These are phyloP conservation scores for Decapterus maruadsi DNA, from an alignment of 2,797 vertebrate species.

Conservation along the genomic window DNA sequence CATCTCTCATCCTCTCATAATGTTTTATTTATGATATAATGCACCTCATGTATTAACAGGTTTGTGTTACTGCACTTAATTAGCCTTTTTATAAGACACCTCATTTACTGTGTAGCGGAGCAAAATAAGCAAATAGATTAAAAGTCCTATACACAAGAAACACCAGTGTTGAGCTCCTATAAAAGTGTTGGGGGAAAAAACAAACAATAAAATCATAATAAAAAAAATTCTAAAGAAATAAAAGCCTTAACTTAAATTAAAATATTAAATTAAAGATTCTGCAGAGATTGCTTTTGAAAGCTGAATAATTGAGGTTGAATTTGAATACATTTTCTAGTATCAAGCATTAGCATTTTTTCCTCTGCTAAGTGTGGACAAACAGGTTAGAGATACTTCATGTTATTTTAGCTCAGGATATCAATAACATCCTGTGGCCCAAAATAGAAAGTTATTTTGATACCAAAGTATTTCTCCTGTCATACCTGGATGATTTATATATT, in stretches of 20 bases:
- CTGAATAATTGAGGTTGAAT: no score
- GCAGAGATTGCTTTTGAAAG: background rate
- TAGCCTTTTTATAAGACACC: background rate
- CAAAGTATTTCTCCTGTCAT: background rate
- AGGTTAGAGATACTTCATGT: background rate
- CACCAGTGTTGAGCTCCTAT: no score
- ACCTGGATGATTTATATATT: conserved; percentile 17
- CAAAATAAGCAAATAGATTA: no score
- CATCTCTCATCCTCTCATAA: conserved; percentile 21
- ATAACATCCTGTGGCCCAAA: background rate
- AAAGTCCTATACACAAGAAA: no score
- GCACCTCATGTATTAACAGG: background rate
- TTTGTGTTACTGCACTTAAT: background rate
- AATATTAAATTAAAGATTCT: background rate
- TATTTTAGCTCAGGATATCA: conserved; percentile 8
- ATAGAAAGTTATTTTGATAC: background rate
- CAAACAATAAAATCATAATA: no score
- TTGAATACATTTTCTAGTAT: no score
- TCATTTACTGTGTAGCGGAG: no score
- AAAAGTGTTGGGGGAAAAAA: no score
- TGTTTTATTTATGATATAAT: conserved; percentile 16
- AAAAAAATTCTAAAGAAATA: no score
- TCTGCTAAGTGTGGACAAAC: background rate
- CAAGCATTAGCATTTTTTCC: background rate
- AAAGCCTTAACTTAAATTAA: background rate